These are phyloP conservation scores for Drosophila stalkeri DNA, from an alignment of 2,888 invertebrate species.

Conservation along the genomic window DNA sequence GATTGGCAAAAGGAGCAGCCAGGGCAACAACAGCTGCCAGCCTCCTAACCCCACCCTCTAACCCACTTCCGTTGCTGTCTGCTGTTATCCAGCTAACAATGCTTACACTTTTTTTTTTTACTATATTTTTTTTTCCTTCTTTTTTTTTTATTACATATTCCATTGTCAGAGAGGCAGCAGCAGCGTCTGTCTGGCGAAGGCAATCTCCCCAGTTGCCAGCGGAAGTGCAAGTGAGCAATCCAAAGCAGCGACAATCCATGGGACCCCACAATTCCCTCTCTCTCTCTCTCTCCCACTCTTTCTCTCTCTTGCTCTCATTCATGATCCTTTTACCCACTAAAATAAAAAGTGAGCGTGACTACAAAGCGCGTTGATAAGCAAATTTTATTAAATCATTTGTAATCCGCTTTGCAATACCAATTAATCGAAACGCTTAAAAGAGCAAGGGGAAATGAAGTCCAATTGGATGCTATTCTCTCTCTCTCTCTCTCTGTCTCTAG, in stretches of 20 bases:
- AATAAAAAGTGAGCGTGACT: constrained; percentile 10
- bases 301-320: not conserved
- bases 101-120: constrained; percentile 32
- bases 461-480: not conserved
- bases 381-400: constrained; percentile 59
- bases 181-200: constrained; percentile 48
- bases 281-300: no score
- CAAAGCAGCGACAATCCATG: constrained; percentile 17
- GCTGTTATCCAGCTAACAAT: constrained; percentile 34
- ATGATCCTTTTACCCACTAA: not conserved
- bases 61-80: constrained; percentile 22
- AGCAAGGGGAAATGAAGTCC: constrained; percentile 18
- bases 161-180: constrained; percentile 61
- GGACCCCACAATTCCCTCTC: not conserved
- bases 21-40: constrained; percentile 11
- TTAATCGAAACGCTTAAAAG: constrained; percentile 60
- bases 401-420: constrained; percentile 68
- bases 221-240: constrained; percentile 73
- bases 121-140: constrained; percentile 29
- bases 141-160: constrained; percentile 62
- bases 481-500: not conserved
- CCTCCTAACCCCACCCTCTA: not conserved
- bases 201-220: constrained; percentile 39
- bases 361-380: constrained; percentile 54
- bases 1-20: constrained; percentile 46